Percentiles rank a stretch among this genome's conserved stretches.
Conservation (phyloP, 2,888 invertebrate species). For the Acanthosepion pharaonis region DNA sequence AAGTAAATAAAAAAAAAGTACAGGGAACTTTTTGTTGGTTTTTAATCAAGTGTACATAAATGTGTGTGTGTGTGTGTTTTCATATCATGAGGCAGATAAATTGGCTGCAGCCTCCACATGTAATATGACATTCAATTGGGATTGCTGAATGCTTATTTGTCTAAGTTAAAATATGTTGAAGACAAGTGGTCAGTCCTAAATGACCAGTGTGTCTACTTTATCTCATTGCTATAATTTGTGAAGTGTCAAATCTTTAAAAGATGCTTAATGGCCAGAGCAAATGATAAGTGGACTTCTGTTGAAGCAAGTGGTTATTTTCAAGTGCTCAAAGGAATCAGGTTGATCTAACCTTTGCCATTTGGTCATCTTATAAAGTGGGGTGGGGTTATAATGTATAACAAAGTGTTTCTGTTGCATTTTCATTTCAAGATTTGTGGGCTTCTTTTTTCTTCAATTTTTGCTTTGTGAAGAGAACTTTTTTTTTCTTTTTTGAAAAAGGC, state of each 20-base stretch:
- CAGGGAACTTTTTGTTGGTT: too few relatives aligned
- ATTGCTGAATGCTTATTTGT: not conserved
- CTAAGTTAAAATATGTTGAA: not conserved
- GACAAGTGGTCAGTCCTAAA: constrained; percentile 18
- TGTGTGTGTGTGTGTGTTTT: too few relatives aligned
- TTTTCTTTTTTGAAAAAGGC: not conserved
- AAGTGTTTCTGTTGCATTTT: not conserved
- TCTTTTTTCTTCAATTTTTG: not conserved
- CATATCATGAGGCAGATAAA: not conserved
- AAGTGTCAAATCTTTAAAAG: not conserved
- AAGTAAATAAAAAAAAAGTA: too few relatives aligned
- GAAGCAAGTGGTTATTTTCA: not conserved
- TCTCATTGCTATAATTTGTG: not conserved
- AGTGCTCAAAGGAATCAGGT: constrained; percentile 21
- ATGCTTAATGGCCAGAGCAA: constrained; percentile 4
- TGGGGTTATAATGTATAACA: not conserved
- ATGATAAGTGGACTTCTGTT: not conserved
- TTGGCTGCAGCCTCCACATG: not conserved
- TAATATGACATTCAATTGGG: not conserved
- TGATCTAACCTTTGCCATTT: not conserved
- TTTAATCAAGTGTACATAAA: too few relatives aligned
- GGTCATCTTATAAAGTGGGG: not conserved
- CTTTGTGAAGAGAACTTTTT: not conserved
- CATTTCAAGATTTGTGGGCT: too few relatives aligned
- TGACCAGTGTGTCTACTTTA: constrained; percentile 33